Evolutionary conservation across 2,888 invertebrate genomes (phyloP).

Genomic region (Herminia tarsipennalis): DNA sequence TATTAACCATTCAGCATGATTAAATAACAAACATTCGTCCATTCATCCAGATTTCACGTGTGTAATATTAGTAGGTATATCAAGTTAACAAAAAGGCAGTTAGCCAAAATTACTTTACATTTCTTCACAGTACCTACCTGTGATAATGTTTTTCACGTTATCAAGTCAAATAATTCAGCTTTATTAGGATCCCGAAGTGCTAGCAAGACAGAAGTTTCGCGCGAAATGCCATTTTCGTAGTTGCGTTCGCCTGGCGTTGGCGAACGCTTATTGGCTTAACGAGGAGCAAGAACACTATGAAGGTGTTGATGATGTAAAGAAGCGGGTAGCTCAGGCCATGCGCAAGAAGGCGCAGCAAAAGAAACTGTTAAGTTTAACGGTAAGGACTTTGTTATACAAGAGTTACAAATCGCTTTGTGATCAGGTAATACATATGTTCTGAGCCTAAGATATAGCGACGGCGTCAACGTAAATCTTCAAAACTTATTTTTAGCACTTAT

Average conservation of each 20-base stretch:
- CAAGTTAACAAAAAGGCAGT: no score
- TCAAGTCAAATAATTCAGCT: neutral
- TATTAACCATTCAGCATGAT: no score
- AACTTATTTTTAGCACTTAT: no score
- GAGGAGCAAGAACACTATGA: conserved; percentile 77
- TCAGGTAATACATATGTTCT: no score
- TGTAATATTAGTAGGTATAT: no score
- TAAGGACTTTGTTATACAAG: conserved; percentile 53
- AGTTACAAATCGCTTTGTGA: no score
- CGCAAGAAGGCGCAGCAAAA: conserved; percentile 77
- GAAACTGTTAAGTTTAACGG: conserved; percentile 76
- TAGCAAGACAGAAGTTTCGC: conserved; percentile 68
- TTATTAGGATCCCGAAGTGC: conserved; percentile 68
- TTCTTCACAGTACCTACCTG: no score
- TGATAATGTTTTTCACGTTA: neutral
- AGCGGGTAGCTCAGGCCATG: conserved; percentile 83
- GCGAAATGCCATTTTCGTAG: conserved; percentile 85
- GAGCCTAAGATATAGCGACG: no score
- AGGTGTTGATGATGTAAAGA: conserved; percentile 81
- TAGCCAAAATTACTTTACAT: neutral
- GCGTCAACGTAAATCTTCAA: no score
- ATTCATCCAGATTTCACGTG: no score
- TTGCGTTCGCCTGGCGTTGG: conserved; percentile 82
- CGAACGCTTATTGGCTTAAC: conserved; percentile 85
- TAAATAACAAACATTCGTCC: no score